Percentiles rank a stretch among this genome's conserved stretches.
Conservation (phyloP, 2,888 invertebrate genomes). For the Heterodera filipjevi region DNA sequence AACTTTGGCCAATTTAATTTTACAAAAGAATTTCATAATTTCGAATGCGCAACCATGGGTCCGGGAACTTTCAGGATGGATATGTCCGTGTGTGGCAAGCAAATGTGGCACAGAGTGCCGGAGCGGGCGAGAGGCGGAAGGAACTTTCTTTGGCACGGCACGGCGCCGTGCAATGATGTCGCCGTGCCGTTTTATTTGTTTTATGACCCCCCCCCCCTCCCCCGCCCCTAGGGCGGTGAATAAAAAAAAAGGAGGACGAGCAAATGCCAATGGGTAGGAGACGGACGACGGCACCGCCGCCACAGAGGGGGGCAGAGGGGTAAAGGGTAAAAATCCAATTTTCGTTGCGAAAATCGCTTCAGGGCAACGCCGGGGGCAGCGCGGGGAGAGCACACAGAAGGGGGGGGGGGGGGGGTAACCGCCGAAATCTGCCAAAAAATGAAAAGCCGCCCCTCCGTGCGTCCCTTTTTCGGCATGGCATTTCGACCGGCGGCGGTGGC, state of each 20-base stretch:
- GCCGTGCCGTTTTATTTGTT: slow-evolving; percentile 4
- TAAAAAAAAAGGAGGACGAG: not conserved
- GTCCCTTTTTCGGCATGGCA: too few species aligned
- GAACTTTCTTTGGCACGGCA: not conserved
- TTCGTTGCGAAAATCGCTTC: not conserved
- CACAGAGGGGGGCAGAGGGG: slow-evolving; percentile 22
- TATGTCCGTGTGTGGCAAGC: too few species aligned
- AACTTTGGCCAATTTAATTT: too few species aligned
- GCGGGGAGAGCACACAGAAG: too few species aligned
- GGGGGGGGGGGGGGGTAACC: not conserved
- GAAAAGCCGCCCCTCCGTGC: not conserved
- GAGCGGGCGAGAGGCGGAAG: not conserved
- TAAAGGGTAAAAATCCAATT: not conserved
- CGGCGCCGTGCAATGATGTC: not conserved
- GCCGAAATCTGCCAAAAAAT: not conserved
- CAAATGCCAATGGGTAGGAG: not conserved
- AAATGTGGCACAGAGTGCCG: not conserved
- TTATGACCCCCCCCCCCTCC: not conserved
- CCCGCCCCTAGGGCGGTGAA: too few species aligned
- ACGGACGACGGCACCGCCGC: too few species aligned
- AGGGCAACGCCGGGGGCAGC: not conserved
- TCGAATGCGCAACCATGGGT: too few species aligned
- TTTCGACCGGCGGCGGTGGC: not conserved
- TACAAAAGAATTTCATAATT: too few species aligned
- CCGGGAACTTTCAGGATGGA: too few species aligned